These are phyloP conservation scores for Catocala sponsa DNA, from an alignment of 2,888 invertebrate genomes.

Conservation along the genomic window DNA sequence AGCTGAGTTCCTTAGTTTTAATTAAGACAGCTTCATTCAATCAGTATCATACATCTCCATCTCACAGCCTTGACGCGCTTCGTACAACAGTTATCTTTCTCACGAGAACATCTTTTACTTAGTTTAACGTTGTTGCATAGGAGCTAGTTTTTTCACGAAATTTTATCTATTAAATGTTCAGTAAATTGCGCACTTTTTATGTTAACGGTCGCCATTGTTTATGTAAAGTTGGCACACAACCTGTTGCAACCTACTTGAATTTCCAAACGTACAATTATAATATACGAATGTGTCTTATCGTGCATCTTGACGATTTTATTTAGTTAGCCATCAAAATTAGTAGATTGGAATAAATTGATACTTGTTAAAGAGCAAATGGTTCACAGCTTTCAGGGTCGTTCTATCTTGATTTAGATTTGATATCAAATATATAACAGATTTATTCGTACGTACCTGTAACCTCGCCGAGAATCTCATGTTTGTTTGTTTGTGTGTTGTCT, in stretches of 20 bases:
- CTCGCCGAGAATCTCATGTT: conserved; percentile 72
- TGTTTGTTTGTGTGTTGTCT: conserved; percentile 58
- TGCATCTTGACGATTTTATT: conserved; percentile 75
- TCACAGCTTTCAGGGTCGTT: conserved; percentile 45
- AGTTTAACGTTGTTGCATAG: conserved; percentile 49
- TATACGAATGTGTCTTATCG: conserved; percentile 59
- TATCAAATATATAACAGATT: conserved; percentile 36
- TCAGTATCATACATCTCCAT: conserved; percentile 58
- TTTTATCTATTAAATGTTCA: conserved; percentile 62
- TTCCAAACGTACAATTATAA: conserved; percentile 58
- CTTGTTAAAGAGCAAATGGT: conserved; percentile 52
- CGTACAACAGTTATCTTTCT: conserved; percentile 61
- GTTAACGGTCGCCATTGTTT: conserved; percentile 74
- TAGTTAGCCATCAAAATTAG: conserved; percentile 57
- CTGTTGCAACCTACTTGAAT: conserved; percentile 68
- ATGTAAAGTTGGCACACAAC: conserved; percentile 68
- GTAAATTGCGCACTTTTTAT: conserved; percentile 61
- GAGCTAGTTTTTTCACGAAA: conserved; percentile 57
- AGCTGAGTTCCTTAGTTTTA: conserved; percentile 30
- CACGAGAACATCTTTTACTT: conserved; percentile 66
- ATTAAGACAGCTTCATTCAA: conserved; percentile 63
- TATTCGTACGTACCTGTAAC: conserved; percentile 68
- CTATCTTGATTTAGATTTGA: conserved; percentile 38
- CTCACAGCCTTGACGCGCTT: conserved; percentile 65
- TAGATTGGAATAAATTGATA: conserved; percentile 59